Conservation (phyloP, 2,888 invertebrate genomes). For the Cheilosia urbana region DNA sequence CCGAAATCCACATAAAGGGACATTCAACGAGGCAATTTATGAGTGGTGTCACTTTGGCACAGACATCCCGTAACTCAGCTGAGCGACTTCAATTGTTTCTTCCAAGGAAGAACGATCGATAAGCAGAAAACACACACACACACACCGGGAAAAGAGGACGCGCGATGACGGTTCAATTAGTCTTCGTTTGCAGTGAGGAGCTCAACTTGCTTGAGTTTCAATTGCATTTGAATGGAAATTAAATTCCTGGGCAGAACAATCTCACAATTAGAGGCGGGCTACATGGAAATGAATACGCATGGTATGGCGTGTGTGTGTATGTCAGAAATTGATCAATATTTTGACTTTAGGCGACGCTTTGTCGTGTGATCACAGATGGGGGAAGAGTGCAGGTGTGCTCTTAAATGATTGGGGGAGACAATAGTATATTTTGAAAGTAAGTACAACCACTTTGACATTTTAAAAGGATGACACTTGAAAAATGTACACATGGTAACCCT, state of each 20-base stretch:
- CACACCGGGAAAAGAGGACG: background rate
- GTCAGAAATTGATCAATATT: constrained; percentile 55
- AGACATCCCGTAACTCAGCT: constrained; percentile 59
- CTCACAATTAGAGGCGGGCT: constrained; percentile 34
- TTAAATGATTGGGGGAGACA: constrained; percentile 26
- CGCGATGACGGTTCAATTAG: constrained; percentile 69
- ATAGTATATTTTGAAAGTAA: background rate
- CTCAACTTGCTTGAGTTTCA: constrained; percentile 40
- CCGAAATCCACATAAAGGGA: constrained; percentile 26
- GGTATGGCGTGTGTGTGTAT: background rate
- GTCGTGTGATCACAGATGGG: constrained; percentile 51
- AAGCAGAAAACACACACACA: constrained; percentile 2
- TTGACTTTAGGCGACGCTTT: constrained; percentile 60
- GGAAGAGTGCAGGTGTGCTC: constrained; percentile 50
- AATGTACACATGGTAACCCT: constrained; percentile 36
- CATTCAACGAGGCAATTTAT: constrained; percentile 57
- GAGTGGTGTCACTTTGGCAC: constrained; percentile 70
- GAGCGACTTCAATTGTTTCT: constrained; percentile 54
- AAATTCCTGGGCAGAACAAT: constrained; percentile 11
- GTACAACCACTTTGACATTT: constrained; percentile 22
- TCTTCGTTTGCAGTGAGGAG: constrained; percentile 48
- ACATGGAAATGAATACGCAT: constrained; percentile 38
- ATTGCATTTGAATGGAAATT: constrained; percentile 43
- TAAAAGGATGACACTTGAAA: constrained; percentile 40
- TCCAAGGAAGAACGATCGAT: constrained; percentile 18